Base-by-base conservation (phyloP, 2,888 invertebrate genomes). In the Oconnorella tubifera region DNA sequence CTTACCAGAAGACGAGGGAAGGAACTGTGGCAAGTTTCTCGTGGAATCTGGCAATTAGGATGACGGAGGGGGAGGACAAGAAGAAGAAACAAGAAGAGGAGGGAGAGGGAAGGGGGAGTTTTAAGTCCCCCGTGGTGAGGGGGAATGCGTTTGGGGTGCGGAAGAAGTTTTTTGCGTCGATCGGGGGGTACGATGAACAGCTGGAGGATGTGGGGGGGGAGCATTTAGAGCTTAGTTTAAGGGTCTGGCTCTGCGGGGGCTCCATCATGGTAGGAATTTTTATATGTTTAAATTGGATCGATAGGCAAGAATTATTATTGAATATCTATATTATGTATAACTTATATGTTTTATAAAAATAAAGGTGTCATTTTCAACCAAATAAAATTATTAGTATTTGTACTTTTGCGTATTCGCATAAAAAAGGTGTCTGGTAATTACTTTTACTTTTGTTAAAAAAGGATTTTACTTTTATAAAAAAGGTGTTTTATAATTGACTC, bases 161-260 rank as follows among this genome's bases (percentile, higher is more conserved):
- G 2, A 68, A 68, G 56, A 32, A 33, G 25, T 66, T 64, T 59
- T 67, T 71, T 58, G 25, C 55, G 25, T 49, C 56, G 2, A 25
- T 70, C 4, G 66, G 66, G 1, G 70, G 70, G 14, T 72, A 68
- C 60, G 72, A 72, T 33, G 62, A 60, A 25, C 58, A 28, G 1
- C 59, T 71, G 29, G 63, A 65, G 10, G 66, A 65, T 27, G 68
- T 62, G 19, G 70, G 72, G 3, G 72, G 70, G 0, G 71, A 72
- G 32, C 63, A 65, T 28, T 51, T 71, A 32, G 72, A 72, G 58
- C 57, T 72, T 25, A 69, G 71, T 10, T 51, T 72, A 23, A 60
- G 70, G 48, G 59, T 68, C 1, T 72, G 71, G 71, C 48, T 71
- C 28, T 71, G 70, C 33, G 67, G 67, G 2, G 63, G 64, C 14